Percentiles rank a stretch among this genome's conserved stretches.
Evolutionary conservation across 1,140 invertebrate species (phyloP).

Genomic region (Solenopsis invicta): DNA sequence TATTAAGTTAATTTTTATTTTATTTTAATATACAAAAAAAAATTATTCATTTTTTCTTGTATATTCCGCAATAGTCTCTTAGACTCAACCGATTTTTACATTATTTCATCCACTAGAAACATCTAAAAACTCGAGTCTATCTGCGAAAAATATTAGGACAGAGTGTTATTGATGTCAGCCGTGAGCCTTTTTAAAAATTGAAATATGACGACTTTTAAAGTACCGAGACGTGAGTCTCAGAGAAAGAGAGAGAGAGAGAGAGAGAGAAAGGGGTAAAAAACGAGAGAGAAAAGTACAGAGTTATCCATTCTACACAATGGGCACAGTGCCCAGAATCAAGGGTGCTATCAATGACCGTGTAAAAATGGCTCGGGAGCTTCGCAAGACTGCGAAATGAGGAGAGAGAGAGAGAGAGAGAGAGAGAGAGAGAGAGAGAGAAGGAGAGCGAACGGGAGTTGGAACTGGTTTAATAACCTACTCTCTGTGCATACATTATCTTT

Average conservation of each 20-base stretch:
- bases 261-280: neutral
- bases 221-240: neutral
- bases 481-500: constrained; percentile 23
- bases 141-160: constrained; percentile 14
- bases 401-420: neutral
- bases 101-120: neutral
- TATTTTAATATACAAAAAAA: no score
- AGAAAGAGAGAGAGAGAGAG: neutral
- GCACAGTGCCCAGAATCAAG: constrained; percentile 48
- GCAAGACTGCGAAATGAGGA: neutral
- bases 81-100: neutral
- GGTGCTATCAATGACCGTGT: constrained; percentile 41
- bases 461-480: constrained; percentile 44
- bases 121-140: constrained; percentile 5
- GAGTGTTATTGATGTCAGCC: constrained; percentile 26
- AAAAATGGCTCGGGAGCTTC: constrained; percentile 44
- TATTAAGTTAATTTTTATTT: neutral
- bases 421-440: neutral
- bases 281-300: neutral
- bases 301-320: constrained; percentile 55
- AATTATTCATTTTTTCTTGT: neutral
- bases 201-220: constrained; percentile 54
- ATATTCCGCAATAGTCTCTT: neutral
- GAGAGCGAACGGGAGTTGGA: neutral
- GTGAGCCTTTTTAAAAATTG: constrained; percentile 54